phyloP scores from a whole-genome alignment of 1,140 invertebrate species.

The Eupristina koningsbergeri region DNA sequence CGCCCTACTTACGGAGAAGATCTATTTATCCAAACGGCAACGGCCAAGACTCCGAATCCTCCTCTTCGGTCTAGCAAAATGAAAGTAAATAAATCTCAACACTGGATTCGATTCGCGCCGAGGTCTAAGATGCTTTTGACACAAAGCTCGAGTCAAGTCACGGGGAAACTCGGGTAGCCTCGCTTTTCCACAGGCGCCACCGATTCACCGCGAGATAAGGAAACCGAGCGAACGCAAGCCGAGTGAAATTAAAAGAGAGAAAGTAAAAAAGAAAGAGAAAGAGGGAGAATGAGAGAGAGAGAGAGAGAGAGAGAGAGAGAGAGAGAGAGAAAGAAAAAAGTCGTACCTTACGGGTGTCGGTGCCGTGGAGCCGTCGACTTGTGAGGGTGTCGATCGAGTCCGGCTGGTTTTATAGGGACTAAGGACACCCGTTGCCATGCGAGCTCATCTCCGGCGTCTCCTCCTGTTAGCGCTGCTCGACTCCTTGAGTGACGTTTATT shows the following conservation, averaged over 20 bases:
- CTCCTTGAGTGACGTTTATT: slow-evolving; percentile 46
- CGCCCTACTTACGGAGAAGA: not conserved
- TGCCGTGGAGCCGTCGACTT: not conserved
- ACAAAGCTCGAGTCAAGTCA: too few species aligned
- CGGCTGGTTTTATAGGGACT: slow-evolving; percentile 30
- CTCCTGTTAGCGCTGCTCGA: slow-evolving; percentile 48
- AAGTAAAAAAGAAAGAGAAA: not conserved
- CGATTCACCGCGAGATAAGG: too few species aligned
- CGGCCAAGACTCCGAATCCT: too few species aligned
- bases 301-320: not conserved
- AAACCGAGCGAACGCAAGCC: too few species aligned
- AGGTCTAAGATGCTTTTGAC: too few species aligned
- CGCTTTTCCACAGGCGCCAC: too few species aligned
- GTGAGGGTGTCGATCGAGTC: slow-evolving; percentile 9
- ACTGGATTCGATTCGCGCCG: too few species aligned
- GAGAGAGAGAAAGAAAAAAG: not conserved
- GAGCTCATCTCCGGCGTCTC: slow-evolving; percentile 52
- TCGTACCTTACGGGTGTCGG: slow-evolving; percentile 11
- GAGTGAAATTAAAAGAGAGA: too few species aligned
- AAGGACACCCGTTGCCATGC: slow-evolving; percentile 58
- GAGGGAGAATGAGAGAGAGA: not conserved
- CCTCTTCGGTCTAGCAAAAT: too few species aligned
- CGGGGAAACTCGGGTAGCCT: too few species aligned
- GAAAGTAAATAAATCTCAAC: too few species aligned
- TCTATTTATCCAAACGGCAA: too few species aligned